Base-by-base conservation (phyloP, 2,113 vertebrate genomes). In the Melospiza georgiana region DNA sequence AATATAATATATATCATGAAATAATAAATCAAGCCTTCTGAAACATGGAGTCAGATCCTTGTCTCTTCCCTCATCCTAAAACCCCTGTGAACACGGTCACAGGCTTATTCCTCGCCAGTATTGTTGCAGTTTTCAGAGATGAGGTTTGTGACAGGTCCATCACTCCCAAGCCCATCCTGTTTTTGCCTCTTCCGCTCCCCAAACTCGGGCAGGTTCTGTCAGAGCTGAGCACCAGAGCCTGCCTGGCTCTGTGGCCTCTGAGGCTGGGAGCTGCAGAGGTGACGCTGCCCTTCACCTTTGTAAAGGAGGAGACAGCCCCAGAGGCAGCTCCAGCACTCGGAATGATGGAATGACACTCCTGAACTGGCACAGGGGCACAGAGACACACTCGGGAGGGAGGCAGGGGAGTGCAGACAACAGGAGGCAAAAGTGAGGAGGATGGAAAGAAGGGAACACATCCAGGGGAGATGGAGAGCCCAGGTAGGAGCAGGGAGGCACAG, bases 201-300 rank as follows among this genome's bases (percentile, higher is more conserved):
- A 35, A 62, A 18, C 11, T 43, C 43, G 28, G 5, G 7, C 6
- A 41, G 1, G 15, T 24, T 4, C 41, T 76, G 87, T 62, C 85
- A 75, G 94, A 49, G 83, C 87, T 78, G 82, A 28, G 87, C 94
- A 83, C 58, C 94, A 52, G 14, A 93, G 63, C 58, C 95, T 90
- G 89, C 84, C 87, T 49, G 83, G 41, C 88, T 66, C 90, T 24
- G 46, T 4, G 66, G 80, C 90, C 94, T 62, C 92, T 89, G 22
- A 6, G 65, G 92, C 0, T 75, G 90, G 72, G 24, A 58, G 75
- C 76, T 91, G 87, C 79, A 74, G 90, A 77, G 96, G 84, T 81
- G 90, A 93, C 27, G 2, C 8, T n/a, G 68, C 24, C 72, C 94
- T 81, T 84, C 92, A 93, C 52, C 24, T 44, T 6, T 5, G 35